phyloP scores from a whole-genome alignment of 1,140 invertebrate genomes.

The Liolophura sinensis region DNA sequence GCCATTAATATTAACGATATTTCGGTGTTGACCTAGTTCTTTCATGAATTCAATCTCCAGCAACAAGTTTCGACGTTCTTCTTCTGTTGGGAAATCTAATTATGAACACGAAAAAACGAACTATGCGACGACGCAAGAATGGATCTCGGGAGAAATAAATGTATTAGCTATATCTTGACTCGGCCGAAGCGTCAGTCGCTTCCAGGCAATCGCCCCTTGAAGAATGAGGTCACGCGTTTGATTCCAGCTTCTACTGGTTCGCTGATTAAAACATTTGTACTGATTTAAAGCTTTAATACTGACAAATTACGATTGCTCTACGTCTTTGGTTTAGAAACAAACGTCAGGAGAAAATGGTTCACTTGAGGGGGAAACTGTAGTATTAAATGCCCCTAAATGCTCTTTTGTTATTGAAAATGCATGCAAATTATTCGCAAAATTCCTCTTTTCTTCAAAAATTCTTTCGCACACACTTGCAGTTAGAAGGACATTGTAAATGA shows the following conservation, averaged over 20 bases:
- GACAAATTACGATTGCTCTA: too few species aligned
- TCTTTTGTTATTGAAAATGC: background rate
- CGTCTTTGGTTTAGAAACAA: too few species aligned
- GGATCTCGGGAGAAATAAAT: conserved; percentile 6
- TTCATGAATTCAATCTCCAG: conserved; percentile 53
- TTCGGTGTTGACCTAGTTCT: conserved; percentile 42
- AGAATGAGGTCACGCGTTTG: too few species aligned
- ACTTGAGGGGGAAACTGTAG: too few species aligned
- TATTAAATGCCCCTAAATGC: too few species aligned
- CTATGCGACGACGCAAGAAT: conserved; percentile 5
- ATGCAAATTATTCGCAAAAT: background rate
- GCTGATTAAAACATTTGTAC: too few species aligned
- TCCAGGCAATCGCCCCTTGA: background rate
- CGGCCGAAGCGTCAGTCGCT: background rate
- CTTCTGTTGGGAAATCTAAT: conserved; percentile 35
- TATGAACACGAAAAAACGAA: background rate
- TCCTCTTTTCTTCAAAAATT: background rate
- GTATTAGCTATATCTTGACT: background rate
- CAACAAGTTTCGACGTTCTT: conserved; percentile 43
- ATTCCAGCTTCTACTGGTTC: too few species aligned
- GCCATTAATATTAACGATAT: conserved; percentile 51
- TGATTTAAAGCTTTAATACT: too few species aligned
- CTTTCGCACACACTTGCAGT: background rate
- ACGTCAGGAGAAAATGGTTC: too few species aligned
- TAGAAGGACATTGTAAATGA: background rate